Evolutionary conservation across 2,797 vertebrate genomes (phyloP).

Genomic region (Sebastes matsubarae): DNA sequence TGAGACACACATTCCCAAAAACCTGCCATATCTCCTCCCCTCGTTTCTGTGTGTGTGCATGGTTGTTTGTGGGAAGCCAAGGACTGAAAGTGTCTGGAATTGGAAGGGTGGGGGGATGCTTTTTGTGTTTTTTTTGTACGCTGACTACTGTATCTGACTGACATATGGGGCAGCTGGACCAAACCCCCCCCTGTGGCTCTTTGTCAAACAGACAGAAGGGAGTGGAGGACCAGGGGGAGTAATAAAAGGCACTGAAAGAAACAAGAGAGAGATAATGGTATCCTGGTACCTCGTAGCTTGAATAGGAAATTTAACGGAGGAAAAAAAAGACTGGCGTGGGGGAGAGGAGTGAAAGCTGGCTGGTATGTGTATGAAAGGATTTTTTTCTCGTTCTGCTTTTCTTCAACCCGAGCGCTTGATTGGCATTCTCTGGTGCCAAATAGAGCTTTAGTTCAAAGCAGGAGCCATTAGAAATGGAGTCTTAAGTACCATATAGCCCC

Average conservation of each 20-base stretch:
- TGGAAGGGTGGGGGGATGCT: constrained; percentile 15
- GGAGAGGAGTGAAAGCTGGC: not conserved
- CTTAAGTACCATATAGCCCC: constrained; percentile 30
- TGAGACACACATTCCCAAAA: constrained; percentile 36
- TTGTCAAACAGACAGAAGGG: constrained; percentile 56
- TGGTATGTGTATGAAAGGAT: constrained; percentile 41
- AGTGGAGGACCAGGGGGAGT: constrained; percentile 25
- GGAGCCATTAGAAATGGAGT: constrained; percentile 46
- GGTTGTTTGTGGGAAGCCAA: constrained; percentile 20
- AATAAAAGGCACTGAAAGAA: constrained; percentile 60
- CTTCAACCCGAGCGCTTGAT: constrained; percentile 37
- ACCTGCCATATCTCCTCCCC: constrained; percentile 2
- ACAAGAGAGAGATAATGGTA: constrained; percentile 37
- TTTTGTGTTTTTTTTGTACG: constrained; percentile 2
- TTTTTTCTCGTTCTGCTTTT: constrained; percentile 31
- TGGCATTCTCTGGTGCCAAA: constrained; percentile 59
- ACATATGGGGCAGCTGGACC: constrained; percentile 58
- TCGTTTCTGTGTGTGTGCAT: constrained; percentile 4
- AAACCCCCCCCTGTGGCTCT: constrained; percentile 49
- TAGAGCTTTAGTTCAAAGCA: constrained; percentile 47
- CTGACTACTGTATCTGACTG: constrained; percentile 51
- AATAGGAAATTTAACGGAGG: constrained; percentile 41
- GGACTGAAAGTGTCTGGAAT: constrained; percentile 16
- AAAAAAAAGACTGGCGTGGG: not conserved
- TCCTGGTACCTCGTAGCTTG: constrained; percentile 38